phyloP scores from a whole-genome alignment of 64 coral and sea anemone species.

The Orbicella faveolata region DNA sequence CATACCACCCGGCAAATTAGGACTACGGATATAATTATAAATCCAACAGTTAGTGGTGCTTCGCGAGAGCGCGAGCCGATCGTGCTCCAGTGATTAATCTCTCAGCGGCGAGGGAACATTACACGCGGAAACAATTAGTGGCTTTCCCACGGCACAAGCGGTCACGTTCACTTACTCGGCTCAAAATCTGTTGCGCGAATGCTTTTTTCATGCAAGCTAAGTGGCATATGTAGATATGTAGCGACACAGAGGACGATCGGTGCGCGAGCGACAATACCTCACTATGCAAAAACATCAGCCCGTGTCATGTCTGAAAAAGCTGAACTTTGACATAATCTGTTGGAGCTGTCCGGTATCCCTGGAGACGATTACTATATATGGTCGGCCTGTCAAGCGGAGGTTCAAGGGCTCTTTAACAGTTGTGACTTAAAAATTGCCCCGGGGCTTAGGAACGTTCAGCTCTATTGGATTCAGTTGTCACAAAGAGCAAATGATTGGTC shows the following conservation, averaged over 20 bases:
- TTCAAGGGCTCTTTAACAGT: slow-evolving; percentile 82
- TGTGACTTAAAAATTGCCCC: slow-evolving; percentile 43
- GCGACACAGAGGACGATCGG: slow-evolving; percentile 29
- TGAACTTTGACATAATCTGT: slow-evolving; percentile 99
- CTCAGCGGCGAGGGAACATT: slow-evolving; percentile 35
- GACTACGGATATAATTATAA: slow-evolving; percentile 75
- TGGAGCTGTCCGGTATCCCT: slow-evolving; percentile 96
- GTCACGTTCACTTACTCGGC: slow-evolving; percentile 47
- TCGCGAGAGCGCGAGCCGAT: slow-evolving; percentile 62
- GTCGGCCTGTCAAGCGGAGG: slow-evolving; percentile 83
- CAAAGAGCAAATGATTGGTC: slow-evolving; percentile 39
- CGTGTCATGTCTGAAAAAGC: slow-evolving; percentile 99
- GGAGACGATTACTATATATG: slow-evolving; percentile 92
- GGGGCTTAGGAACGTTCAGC: slow-evolving; percentile 62
- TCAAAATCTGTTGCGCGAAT: slow-evolving; percentile 44
- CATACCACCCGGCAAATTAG: slow-evolving; percentile 63
- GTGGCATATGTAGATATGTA: slow-evolving; percentile 15
- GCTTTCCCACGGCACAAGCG: not conserved
- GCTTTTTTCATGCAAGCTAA: slow-evolving; percentile 21
- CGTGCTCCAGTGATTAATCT: slow-evolving; percentile 51
- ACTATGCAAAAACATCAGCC: slow-evolving; percentile 91
- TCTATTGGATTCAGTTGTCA: slow-evolving; percentile 51
- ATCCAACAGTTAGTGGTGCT: slow-evolving; percentile 57
- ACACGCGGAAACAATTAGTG: not conserved
- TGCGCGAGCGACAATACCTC: slow-evolving; percentile 55